phyloP scores from a whole-genome alignment of 35 echinoderm and acorn worm species.

The Heliocidaris erythrogramma region DNA sequence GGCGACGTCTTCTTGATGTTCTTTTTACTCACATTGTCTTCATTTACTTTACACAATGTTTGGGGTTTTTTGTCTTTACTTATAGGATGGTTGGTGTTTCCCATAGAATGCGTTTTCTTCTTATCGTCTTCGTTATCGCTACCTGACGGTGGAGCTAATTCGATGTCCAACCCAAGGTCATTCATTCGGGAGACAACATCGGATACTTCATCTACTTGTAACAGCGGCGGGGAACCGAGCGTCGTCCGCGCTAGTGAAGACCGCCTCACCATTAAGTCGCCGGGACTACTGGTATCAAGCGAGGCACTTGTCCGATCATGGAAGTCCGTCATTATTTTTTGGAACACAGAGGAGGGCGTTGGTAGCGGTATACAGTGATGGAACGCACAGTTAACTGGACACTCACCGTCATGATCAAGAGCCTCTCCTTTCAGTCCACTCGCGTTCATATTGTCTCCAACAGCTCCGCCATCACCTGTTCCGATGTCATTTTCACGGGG shows the following conservation, averaged over 20 bases:
- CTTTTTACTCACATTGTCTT: background rate
- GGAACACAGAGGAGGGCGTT: background rate
- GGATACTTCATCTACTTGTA: background rate
- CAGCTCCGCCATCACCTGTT: background rate
- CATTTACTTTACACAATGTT: background rate
- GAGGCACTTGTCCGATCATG: background rate
- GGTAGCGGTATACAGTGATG: background rate
- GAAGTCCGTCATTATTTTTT: background rate
- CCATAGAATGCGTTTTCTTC: background rate
- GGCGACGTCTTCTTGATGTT: background rate
- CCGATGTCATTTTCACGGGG: background rate
- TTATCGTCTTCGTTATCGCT: background rate
- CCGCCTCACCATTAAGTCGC: slow-evolving; percentile 44
- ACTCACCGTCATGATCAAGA: background rate
- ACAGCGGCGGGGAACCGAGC: background rate
- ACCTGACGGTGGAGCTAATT: background rate
- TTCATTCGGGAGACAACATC: background rate
- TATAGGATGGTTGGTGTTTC: background rate
- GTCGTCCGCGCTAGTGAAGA: background rate
- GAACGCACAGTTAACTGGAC: background rate
- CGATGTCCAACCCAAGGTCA: background rate
- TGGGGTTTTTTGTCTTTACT: background rate
- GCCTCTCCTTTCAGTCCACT: background rate
- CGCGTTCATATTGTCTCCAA: background rate
- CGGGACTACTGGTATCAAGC: background rate